Base-by-base conservation (phyloP, 2,797 vertebrate genomes). In the Thunnus albacares region DNA sequence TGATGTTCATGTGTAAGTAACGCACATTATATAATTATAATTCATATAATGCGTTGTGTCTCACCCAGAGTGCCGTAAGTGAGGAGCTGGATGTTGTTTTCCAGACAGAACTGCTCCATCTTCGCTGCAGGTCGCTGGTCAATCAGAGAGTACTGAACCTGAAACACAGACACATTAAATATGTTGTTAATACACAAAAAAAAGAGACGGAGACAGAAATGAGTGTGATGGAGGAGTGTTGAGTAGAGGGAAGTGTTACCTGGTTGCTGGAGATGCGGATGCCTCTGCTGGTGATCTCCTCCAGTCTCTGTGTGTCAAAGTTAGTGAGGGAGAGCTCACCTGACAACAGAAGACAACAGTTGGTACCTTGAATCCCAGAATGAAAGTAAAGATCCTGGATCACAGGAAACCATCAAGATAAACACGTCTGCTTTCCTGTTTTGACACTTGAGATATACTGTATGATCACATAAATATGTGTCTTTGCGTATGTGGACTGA, bases 191-290 rank as follows among this genome's bases (percentile, higher is more conserved):
- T 0, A 57, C 22, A 28, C 15, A 41, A 35, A 17, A 45, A 45
- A 24, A 0, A 6, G 26, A 68, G 28, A 9, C 13, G 15, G 5
- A 53, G 47, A 35, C 28, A 55, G 41, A 17, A 28, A 41, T 0
- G 24, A 35, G 18, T 49, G 45, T 11, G 38, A 17, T 14, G 43
- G 10, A n/a, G 18, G 3, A 15, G 2, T 30, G 51, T 8, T 30
- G 38, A 38, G 9, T 1, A 80, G 53, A 56, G 3, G 47, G 45
- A n/a, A 2, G 73, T 15, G 62, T 47, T 43, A 92, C 90, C 89
- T 92, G 90, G 88, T 93, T 91, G 79, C 90, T 90, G 53, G 92
- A 91, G 82, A 93, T 89, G 56, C 67, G 43, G 74, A 94, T 91
- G 26, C 92, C 91, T 87, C 59, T 86, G 63, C 11, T 79, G 41